Percentiles rank a stretch among this genome's conserved stretches.
Conservation (phyloP, 1,140 invertebrate species). For the Heliconius hermathena region DNA sequence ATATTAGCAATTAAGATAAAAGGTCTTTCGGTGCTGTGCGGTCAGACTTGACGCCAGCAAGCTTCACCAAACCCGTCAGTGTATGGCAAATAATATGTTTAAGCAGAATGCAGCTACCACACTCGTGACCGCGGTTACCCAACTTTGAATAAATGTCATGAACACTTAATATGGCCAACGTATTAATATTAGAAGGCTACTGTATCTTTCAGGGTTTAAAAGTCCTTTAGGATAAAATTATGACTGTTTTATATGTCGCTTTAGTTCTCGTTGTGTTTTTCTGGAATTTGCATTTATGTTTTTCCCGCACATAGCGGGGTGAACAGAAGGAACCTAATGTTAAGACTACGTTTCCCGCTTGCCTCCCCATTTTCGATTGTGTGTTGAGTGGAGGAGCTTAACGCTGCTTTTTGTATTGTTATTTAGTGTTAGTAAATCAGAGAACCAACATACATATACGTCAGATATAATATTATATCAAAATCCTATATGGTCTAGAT, state of each 20-base stretch:
- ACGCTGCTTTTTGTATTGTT: no score
- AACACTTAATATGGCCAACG: slow-evolving; percentile 13
- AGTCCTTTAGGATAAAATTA: neutral
- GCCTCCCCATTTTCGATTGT: no score
- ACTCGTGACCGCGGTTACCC: slow-evolving; percentile 31
- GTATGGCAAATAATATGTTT: slow-evolving; percentile 13
- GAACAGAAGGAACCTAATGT: no score
- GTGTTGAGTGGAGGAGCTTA: no score
- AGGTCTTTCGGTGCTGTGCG: slow-evolving; percentile 26
- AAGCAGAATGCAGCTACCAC: slow-evolving; percentile 29
- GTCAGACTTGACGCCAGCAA: slow-evolving; percentile 27
- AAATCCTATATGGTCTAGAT: no score
- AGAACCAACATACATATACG: no score
- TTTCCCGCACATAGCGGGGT: no score
- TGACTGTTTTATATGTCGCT: neutral
- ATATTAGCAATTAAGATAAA: slow-evolving; percentile 16
- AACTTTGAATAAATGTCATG: slow-evolving; percentile 19
- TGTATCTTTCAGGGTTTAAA: neutral
- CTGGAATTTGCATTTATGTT: no score
- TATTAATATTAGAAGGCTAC: slow-evolving; percentile 7
- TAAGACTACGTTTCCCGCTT: no score
- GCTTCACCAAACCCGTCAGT: slow-evolving; percentile 26
- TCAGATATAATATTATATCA: no score
- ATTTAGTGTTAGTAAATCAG: no score
- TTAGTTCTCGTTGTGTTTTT: no score